A percentile compares a stretch with the other conserved stretches of the same genome.
These are phyloP conservation scores for Malacoctenus gilli DNA, from an alignment of 2,797 vertebrate species.

Conservation along the genomic window DNA sequence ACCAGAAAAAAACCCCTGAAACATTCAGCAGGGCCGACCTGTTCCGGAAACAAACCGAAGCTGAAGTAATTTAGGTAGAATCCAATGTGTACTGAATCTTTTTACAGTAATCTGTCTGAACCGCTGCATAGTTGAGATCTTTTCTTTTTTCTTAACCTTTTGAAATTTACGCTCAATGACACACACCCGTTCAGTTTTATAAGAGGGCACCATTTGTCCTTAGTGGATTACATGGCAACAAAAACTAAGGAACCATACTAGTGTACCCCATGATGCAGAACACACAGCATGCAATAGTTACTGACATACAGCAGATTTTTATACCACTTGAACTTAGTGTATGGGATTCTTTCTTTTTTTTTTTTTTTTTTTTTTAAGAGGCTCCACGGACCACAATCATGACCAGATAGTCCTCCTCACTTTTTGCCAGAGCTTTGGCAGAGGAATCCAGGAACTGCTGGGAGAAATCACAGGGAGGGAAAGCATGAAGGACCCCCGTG, in stretches of 20 bases:
- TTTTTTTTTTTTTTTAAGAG: constrained; percentile 83
- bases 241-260: constrained; percentile 74
- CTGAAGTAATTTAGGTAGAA: no score
- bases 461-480: constrained; percentile 99
- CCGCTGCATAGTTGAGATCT: no score
- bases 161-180: constrained; percentile 47
- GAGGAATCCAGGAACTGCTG: constrained; percentile 99
- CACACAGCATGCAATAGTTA: constrained; percentile 86
- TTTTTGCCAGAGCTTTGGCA: constrained; percentile 98
- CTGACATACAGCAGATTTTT: constrained; percentile 73
- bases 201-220: constrained; percentile 55
- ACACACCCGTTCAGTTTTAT: constrained; percentile 54
- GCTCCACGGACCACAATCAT: constrained; percentile 99
- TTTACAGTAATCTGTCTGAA: constrained; percentile 30
- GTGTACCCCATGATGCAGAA: constrained; percentile 91
- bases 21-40: no score
- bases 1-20: no score
- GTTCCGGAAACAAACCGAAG: no score
- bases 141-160: constrained; percentile 30
- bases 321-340: constrained; percentile 62
- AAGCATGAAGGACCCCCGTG: constrained; percentile 97
- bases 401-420: constrained; percentile 99
- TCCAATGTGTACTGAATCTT: constrained; percentile 5
- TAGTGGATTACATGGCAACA: constrained; percentile 76
- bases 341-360: constrained; percentile 66